Conservation (phyloP, 2,888 invertebrate genomes). For the Watsonalla binaria region DNA sequence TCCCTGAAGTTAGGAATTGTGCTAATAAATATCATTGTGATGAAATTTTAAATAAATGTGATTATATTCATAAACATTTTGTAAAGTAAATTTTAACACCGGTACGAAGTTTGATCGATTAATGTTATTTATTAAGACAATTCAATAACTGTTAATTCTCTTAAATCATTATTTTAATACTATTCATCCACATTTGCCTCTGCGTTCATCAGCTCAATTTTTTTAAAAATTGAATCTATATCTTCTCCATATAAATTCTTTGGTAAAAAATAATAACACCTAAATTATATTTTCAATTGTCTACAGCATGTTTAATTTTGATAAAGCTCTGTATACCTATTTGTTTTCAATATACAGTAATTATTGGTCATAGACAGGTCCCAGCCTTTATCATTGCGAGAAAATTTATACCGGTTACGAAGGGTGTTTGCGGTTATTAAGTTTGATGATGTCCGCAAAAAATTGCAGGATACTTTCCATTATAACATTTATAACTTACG, state of each 20-base stretch:
- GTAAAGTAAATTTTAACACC: not conserved
- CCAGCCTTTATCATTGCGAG: slow-evolving; percentile 11
- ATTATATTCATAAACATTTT: too few relatives aligned
- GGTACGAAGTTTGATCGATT: not conserved
- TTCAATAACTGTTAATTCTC: not conserved
- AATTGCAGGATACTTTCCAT: too few relatives aligned
- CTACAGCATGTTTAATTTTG: not conserved
- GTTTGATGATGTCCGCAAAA: too few relatives aligned
- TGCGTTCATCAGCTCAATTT: not conserved
- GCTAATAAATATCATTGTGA: too few relatives aligned
- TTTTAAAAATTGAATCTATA: not conserved
- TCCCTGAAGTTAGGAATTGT: too few relatives aligned
- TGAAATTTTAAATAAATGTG: too few relatives aligned
- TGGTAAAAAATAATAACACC: not conserved
- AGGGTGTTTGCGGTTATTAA: too few relatives aligned
- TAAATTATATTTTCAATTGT: not conserved
- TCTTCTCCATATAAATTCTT: not conserved
- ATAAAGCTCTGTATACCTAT: slow-evolving; percentile 3
- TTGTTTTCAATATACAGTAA: slow-evolving; percentile 7
- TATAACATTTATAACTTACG: too few relatives aligned
- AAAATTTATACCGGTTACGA: not conserved
- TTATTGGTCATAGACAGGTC: slow-evolving; percentile 5
- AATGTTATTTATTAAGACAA: not conserved
- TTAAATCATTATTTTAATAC: not conserved
- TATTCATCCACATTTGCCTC: slow-evolving; percentile 1